Evolutionary conservation across 2,113 vertebrate species (phyloP).

Genomic region (Tupaia tana): DNA sequence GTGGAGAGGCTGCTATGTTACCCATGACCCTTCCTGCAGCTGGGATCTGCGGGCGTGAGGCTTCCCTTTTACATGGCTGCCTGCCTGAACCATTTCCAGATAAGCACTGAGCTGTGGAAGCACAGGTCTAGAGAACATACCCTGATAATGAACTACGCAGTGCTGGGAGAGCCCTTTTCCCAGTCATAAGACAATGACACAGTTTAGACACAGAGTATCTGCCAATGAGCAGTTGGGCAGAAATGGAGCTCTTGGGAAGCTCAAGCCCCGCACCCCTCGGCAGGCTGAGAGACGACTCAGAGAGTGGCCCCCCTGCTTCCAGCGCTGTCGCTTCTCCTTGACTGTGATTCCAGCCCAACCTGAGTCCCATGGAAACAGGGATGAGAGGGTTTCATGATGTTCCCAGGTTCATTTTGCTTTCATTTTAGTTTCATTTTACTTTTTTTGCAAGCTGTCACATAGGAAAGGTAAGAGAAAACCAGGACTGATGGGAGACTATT

Average conservation of each 20-base stretch:
- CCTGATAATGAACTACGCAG: background rate
- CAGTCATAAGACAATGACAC: background rate
- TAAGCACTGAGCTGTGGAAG: background rate
- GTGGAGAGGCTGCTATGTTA: background rate
- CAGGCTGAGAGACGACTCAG: background rate
- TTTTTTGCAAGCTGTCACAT: background rate
- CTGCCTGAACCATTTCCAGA: background rate
- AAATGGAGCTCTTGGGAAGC: accelerated
- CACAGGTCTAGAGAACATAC: background rate
- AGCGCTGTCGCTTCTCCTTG: background rate
- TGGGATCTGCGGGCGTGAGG: background rate
- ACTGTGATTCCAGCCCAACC: background rate
- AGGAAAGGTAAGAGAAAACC: background rate
- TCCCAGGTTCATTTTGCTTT: background rate
- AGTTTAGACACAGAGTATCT: background rate
- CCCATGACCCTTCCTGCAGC: background rate
- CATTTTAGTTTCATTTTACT: background rate
- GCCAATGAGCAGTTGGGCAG: accelerated
- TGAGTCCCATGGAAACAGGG: background rate
- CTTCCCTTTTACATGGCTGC: background rate
- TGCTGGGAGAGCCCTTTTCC: background rate
- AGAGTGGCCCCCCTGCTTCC: accelerated
- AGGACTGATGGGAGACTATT: accelerated
- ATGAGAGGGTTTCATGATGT: accelerated
- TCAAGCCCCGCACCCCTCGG: accelerated